Evolutionary conservation across 1,140 invertebrate genomes (phyloP).

Genomic region (Lepidostoma basale): DNA sequence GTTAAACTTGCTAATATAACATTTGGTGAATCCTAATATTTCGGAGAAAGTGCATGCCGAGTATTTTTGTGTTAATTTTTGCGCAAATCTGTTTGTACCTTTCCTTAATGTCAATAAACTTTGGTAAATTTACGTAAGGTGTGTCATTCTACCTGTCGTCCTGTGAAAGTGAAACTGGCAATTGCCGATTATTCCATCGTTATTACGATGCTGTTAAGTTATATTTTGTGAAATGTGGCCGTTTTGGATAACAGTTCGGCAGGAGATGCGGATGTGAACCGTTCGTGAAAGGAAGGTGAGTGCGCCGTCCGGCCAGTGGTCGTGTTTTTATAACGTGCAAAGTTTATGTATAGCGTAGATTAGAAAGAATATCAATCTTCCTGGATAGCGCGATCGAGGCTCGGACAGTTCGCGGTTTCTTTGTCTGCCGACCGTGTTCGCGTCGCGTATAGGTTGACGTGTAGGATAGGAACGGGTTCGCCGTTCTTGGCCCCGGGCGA

Average conservation of each 20-base stretch:
- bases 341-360: background rate
- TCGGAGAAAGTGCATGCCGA: background rate
- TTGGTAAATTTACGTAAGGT: constrained; percentile 39
- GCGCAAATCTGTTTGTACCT: constrained; percentile 37
- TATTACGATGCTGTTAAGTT: constrained; percentile 12
- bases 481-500: background rate
- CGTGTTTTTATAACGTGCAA: constrained; percentile 17
- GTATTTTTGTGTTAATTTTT: constrained; percentile 35
- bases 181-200: constrained; percentile 19
- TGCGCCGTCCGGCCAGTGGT: constrained; percentile 15
- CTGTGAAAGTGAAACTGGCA: constrained; percentile 35
- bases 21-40: background rate
- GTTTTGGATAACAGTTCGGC: constrained; percentile 23
- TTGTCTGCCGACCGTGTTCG: constrained; percentile 20
- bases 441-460: constrained; percentile 22
- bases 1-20: constrained; percentile 7
- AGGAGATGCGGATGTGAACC: constrained; percentile 21
- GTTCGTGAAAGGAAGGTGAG: constrained; percentile 32
- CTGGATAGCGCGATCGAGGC: background rate
- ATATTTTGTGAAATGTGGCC: constrained; percentile 32
- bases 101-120: constrained; percentile 38
- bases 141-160: constrained; percentile 37
- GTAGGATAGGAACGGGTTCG: constrained; percentile 11
- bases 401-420: constrained; percentile 23
- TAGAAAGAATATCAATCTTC: background rate